Base-by-base conservation (phyloP, 37 sponge, comb jelly and placozoan species). In the Tethya wilhelma region DNA sequence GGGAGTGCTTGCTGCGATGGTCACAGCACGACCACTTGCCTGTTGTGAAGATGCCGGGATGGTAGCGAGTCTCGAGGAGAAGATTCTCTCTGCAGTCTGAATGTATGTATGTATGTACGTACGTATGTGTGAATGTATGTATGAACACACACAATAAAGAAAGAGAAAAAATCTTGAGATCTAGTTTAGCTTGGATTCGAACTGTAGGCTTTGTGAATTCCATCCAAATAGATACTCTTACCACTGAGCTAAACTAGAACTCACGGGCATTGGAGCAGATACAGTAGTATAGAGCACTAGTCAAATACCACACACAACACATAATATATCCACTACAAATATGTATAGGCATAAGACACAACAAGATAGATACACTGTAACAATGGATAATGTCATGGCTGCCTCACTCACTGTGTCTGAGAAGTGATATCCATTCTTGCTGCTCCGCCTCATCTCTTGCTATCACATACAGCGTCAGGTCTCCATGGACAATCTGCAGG, bases 21-120 rank as follows among this genome's bases (percentile, higher is more conserved):
- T 85, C 79, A 68, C 95, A 95, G 55, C 95, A 95, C 1, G 90
- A 72, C 89, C 89, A 95, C 70, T 91, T 95, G 42, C 76, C 70
- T 37, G 67, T 86, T 7, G 41, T 63, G 71, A 88, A 84, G 6
- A 81, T 39, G 31, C 92, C 92, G 26, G 95, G 92, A 44, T 95
- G 95, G 69, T 78, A 95, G 1, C 26, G 33, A 43, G 81, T 87
- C 41, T 79, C 71, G 6, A 87, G 67, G 0, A 37, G 8, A 4
- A 39, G 65, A 81, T 88, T 88, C 33, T 70, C 59, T 32, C 63
- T 39, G 69, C 88, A 88, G 45, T 88, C 88, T 88, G 71, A 19
- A 28, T 76, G 38, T 59, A 26, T 59, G 74, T 73, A 31, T 73
- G 74, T 44, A 5, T 73, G 74, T 69, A 23, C 39, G 69, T 69